Conservation (phyloP, 2,797 vertebrate species). For the Sternarchorhynchus goeldii region DNA sequence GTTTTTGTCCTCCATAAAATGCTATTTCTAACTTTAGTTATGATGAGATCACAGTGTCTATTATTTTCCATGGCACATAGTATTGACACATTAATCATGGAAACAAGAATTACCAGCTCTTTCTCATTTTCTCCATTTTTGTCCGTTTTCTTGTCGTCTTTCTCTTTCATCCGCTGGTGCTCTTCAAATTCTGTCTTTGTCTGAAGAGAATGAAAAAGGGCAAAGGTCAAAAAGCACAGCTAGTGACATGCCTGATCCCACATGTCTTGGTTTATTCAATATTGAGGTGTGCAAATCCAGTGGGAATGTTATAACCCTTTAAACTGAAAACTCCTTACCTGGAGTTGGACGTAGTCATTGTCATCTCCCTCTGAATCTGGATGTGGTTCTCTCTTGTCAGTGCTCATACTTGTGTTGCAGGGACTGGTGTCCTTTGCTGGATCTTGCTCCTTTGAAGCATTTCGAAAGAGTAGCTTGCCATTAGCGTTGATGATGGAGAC, state of each 20-base stretch:
- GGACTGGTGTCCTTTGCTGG: constrained; percentile 47
- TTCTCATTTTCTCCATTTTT: constrained; percentile 42
- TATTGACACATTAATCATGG: neutral
- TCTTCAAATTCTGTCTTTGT: constrained; percentile 73
- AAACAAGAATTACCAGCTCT: constrained; percentile 60
- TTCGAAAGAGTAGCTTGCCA: constrained; percentile 87
- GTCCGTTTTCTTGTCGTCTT: constrained; percentile 53
- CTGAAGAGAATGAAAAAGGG: constrained; percentile 58
- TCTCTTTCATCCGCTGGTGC: constrained; percentile 56
- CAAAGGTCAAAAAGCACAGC: neutral
- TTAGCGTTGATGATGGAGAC: constrained; percentile 93
- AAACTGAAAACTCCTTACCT: constrained; percentile 67
- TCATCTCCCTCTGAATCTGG: constrained; percentile 69
- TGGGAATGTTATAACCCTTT: neutral
- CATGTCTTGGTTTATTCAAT: neutral
- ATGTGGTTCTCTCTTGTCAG: constrained; percentile 45
- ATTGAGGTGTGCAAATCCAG: neutral
- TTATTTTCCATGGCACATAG: too few species aligned
- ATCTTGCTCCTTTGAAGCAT: constrained; percentile 61
- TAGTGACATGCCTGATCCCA: neutral
- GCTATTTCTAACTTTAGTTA: neutral
- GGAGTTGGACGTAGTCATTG: constrained; percentile 80
- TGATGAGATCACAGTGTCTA: too few species aligned
- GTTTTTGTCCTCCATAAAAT: neutral
- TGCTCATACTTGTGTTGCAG: constrained; percentile 48